Evolutionary conservation across 2,888 invertebrate species (phyloP).

Genomic region (Drosophila hawaiiensis): DNA sequence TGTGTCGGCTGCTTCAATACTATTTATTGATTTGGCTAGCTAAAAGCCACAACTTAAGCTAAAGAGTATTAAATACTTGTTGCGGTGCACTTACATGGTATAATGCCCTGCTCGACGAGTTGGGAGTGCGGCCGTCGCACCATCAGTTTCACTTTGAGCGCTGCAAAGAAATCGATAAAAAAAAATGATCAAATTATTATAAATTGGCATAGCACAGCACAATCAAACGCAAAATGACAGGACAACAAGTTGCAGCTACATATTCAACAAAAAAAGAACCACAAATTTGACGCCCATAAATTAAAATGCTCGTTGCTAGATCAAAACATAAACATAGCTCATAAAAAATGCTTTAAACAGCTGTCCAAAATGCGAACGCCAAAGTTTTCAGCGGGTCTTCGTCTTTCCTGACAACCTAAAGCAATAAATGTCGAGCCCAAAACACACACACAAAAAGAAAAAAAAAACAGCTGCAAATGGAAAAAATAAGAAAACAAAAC

Average conservation of each 20-base stretch:
- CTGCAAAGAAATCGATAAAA: conserved; percentile 87
- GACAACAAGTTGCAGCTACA: conserved; percentile 46
- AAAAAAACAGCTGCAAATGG: conserved; percentile 71
- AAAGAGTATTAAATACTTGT: neutral
- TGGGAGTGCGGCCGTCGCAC: conserved; percentile 97
- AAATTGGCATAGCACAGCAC: neutral
- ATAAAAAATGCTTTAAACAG: conserved; percentile 63
- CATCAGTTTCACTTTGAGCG: conserved; percentile 98
- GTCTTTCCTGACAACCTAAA: conserved; percentile 62
- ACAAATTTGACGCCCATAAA: conserved; percentile 55
- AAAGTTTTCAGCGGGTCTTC: conserved; percentile 58
- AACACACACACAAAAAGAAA: conserved; percentile 17
- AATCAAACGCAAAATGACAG: conserved; percentile 6
- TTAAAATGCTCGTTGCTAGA: conserved; percentile 43
- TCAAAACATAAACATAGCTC: conserved; percentile 64
- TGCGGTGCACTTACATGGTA: conserved; percentile 95
- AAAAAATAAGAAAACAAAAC: conserved; percentile 39
- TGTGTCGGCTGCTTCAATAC: conserved; percentile 22
- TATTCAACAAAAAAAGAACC: conserved; percentile 23
- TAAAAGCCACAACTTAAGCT: conserved; percentile 12
- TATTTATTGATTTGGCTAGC: conserved; percentile 54
- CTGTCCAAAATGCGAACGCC: conserved; percentile 43
- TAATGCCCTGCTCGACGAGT: conserved; percentile 98
- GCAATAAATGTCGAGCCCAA: conserved; percentile 73
- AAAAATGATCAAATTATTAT: conserved; percentile 14